A percentile compares a stretch with the other conserved stretches of the same genome.
Conservation (phyloP, 2,888 invertebrate species). For the Apamea sordens region DNA sequence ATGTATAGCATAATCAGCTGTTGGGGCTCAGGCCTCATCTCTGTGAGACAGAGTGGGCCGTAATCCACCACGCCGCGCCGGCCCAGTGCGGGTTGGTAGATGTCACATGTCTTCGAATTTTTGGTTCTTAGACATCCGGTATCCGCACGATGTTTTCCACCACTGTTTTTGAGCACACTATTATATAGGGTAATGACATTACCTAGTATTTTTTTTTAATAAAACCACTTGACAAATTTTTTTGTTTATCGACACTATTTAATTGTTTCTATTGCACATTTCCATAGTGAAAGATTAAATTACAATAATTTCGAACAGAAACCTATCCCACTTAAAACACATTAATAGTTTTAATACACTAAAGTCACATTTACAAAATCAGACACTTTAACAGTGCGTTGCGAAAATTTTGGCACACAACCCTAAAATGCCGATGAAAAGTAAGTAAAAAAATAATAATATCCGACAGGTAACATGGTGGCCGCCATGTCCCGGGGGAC, state of each 20-base stretch:
- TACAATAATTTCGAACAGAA: not conserved
- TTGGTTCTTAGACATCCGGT: no score
- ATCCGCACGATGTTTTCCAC: no score
- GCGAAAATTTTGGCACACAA: constrained; percentile 20
- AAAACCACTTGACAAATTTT: not conserved
- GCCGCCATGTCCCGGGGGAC: constrained; percentile 52
- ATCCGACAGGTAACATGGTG: constrained; percentile 65
- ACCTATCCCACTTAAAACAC: not conserved
- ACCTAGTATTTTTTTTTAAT: no score
- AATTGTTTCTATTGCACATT: not conserved
- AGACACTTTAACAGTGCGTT: not conserved
- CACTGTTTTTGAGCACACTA: no score
- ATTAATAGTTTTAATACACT: not conserved
- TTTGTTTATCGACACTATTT: not conserved
- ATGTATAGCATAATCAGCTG: no score
- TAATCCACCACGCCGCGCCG: no score
- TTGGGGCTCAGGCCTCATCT: no score
- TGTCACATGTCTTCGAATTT: no score
- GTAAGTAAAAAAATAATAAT: constrained; percentile 63
- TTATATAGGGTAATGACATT: no score
- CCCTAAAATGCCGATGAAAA: constrained; percentile 60
- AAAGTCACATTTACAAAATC: constrained; percentile 20
- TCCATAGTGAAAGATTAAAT: not conserved
- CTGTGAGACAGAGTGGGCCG: no score
- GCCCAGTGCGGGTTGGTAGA: no score